These are phyloP conservation scores for Rotaria socialis DNA, from an alignment of 2,888 invertebrate species.

Conservation along the genomic window DNA sequence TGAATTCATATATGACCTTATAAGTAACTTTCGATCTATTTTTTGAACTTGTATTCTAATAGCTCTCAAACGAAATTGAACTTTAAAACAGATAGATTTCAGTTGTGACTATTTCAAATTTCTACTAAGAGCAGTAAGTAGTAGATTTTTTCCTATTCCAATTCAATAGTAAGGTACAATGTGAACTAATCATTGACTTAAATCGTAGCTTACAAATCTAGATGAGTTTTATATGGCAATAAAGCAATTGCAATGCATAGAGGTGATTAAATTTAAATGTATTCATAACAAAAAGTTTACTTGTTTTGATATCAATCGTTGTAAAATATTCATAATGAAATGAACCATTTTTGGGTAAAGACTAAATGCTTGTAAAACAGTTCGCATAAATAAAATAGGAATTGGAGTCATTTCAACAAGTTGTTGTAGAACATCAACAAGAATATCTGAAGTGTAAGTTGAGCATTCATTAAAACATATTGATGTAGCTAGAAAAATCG, in stretches of 20 bases:
- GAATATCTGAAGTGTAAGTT: conserved; percentile 80
- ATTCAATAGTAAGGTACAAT: not conserved
- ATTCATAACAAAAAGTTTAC: conserved; percentile 55
- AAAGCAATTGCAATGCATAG: no score
- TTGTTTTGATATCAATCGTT: conserved; percentile 81
- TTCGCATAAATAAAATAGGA: conserved; percentile 89
- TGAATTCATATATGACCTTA: no score
- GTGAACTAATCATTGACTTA: not conserved
- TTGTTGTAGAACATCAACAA: conserved; percentile 87
- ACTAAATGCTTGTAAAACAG: conserved; percentile 85
- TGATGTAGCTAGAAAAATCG: conserved; percentile 68
- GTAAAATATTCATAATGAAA: conserved; percentile 83
- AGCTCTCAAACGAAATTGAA: no score
- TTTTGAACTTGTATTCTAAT: no score
- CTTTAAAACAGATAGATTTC: no score
- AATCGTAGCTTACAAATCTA: not conserved
- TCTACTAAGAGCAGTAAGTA: no score
- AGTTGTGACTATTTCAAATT: no score
- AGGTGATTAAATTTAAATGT: no score
- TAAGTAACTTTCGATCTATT: no score
- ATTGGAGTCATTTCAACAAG: conserved; percentile 81
- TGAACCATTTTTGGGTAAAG: conserved; percentile 78
- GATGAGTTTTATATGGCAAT: no score
- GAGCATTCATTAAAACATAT: conserved; percentile 84
- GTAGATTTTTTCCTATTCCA: no score